phyloP scores from a whole-genome alignment of 2,797 vertebrate species.

The Acridotheres tristis region DNA sequence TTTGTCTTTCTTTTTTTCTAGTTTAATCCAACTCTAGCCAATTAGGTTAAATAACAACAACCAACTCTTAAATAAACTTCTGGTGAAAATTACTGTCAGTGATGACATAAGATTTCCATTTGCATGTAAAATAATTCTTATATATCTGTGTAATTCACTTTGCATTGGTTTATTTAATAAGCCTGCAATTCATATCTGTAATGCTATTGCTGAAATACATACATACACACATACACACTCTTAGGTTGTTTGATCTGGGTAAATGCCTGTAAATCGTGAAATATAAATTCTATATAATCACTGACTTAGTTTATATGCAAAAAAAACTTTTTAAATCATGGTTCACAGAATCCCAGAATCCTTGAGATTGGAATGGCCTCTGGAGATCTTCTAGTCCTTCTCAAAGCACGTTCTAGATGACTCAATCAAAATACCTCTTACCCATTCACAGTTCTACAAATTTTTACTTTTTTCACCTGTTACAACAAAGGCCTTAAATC shows the following conservation, averaged over 20 bases:
- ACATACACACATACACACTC: not conserved
- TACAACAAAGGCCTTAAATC: not conserved
- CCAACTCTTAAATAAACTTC: not conserved
- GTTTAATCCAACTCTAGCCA: not conserved
- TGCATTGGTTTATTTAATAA: not conserved
- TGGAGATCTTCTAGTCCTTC: not conserved
- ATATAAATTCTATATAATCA: not conserved
- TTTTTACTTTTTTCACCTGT: not conserved
- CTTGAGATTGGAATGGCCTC: not conserved
- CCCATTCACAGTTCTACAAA: not conserved
- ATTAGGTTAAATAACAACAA: not conserved
- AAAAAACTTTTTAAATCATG: not conserved
- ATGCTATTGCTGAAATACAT: not conserved
- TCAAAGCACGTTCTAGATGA: not conserved
- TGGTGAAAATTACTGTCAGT: not conserved
- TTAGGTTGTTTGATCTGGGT: not conserved
- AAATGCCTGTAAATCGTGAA: not conserved
- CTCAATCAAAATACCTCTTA: not conserved
- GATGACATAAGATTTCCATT: not conserved
- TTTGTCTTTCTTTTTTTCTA: not conserved
- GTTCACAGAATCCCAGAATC: not conserved
- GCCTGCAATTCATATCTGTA: not conserved
- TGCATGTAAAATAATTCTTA: not conserved
- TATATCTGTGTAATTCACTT: not conserved
- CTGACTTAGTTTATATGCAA: not conserved